Conservation (phyloP, 2,797 vertebrate genomes). For the Lepilemur ruficaudatus region DNA sequence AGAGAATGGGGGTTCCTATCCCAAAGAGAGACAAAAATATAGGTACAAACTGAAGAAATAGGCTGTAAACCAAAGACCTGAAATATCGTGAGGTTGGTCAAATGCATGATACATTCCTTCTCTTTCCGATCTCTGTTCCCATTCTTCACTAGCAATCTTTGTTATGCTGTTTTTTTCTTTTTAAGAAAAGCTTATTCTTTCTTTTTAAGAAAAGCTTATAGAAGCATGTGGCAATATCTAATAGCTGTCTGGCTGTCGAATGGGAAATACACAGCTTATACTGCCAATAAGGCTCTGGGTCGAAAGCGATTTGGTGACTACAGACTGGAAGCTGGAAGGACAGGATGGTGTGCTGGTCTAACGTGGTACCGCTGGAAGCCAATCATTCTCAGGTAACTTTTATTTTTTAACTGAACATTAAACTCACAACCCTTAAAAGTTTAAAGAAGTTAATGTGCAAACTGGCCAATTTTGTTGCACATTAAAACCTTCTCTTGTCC, state of each 20-base stretch:
- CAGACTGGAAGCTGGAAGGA: neutral
- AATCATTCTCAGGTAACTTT: neutral
- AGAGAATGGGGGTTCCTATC: neutral
- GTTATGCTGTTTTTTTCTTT: neutral
- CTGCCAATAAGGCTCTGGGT: neutral
- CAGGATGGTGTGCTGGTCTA: fast-evolving
- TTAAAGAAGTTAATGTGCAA: neutral
- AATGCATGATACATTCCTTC: too few relatives aligned
- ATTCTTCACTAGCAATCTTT: neutral
- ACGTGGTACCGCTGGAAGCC: neutral
- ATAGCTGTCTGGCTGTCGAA: neutral
- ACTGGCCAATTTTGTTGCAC: neutral
- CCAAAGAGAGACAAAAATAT: neutral
- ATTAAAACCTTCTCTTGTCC: neutral
- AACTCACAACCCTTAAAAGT: neutral
- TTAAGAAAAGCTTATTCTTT: neutral
- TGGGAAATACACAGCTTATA: neutral
- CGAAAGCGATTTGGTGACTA: neutral
- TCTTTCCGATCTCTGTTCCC: neutral
- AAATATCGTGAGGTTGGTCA: neutral
- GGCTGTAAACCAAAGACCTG: neutral
- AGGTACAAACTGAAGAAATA: neutral
- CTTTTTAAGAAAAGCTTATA: neutral
- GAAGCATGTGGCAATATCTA: neutral
- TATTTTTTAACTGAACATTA: neutral